Evolutionary conservation across 2,888 invertebrate genomes (phyloP).

Genomic region (Acleris cristana): DNA sequence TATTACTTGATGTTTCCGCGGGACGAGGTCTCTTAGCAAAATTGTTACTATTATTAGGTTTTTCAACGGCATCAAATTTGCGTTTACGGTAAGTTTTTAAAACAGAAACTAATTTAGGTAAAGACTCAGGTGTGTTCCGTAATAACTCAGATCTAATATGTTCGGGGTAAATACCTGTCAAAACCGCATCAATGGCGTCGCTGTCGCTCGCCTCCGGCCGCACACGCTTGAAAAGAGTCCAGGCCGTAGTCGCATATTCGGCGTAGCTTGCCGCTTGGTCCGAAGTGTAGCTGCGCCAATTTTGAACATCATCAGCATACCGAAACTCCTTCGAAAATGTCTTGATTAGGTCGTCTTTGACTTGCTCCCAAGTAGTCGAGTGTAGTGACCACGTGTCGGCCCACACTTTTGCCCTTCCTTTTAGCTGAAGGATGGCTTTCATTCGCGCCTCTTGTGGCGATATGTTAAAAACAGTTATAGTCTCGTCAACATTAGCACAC

Average conservation of each 20-base stretch:
- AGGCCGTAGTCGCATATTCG: constrained; percentile 38
- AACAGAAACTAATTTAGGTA: constrained; percentile 26
- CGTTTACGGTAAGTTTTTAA: constrained; percentile 26
- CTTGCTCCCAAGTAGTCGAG: constrained; percentile 39
- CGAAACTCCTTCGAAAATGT: constrained; percentile 39
- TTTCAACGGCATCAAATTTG: constrained; percentile 11
- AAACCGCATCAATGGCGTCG: constrained; percentile 23
- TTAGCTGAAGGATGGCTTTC: constrained; percentile 40
- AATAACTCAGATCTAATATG: constrained; percentile 27
- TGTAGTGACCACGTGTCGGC: constrained; percentile 41
- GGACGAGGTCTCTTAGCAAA: neutral
- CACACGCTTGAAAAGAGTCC: constrained; percentile 39
- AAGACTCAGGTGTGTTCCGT: constrained; percentile 29
- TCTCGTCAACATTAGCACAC: constrained; percentile 31
- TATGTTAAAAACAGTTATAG: constrained; percentile 26
- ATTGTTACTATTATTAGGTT: neutral
- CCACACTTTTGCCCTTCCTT: constrained; percentile 40
- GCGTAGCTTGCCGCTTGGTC: constrained; percentile 39
- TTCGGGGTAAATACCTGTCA: constrained; percentile 35
- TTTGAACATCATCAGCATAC: constrained; percentile 25
- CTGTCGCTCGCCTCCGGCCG: constrained; percentile 12
- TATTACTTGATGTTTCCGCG: neutral
- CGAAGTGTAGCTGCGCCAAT: constrained; percentile 33
- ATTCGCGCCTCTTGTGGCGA: constrained; percentile 39
- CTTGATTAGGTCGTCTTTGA: constrained; percentile 36